Evolutionary conservation across 2,797 vertebrate genomes (phyloP).

Genomic region (Syngnathus acus): DNA sequence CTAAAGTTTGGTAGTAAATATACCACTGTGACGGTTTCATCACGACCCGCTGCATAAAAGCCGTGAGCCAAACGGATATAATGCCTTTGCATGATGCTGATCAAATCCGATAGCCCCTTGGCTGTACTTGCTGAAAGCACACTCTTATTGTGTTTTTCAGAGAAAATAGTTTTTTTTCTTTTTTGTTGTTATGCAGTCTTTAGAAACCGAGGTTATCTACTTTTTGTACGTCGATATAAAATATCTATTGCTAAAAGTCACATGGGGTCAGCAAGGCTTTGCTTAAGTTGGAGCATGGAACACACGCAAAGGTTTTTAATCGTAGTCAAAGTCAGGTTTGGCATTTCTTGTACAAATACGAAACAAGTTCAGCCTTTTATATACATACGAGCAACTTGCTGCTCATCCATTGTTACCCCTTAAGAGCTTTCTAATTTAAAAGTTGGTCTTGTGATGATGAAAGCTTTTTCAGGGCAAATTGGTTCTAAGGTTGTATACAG

Average conservation of each 20-base stretch:
- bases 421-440: constrained; percentile 16
- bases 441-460: constrained; percentile 2
- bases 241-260: constrained; percentile 6
- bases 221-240: background rate
- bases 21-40: background rate
- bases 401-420: constrained; percentile 2
- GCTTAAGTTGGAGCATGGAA: constrained; percentile 7
- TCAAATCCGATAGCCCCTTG: constrained; percentile 23
- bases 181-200: constrained; percentile 15
- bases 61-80: constrained; percentile 10
- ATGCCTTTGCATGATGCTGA: constrained; percentile 28
- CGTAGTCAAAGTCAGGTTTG: constrained; percentile 17
- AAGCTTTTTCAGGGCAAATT: constrained; percentile 13
- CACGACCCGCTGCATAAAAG: background rate
- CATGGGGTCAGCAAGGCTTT: background rate
- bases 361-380: background rate
- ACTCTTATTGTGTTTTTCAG: background rate
- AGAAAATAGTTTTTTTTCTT: constrained; percentile 12
- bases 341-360: background rate
- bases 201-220: constrained; percentile 26
- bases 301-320: constrained; percentile 5
- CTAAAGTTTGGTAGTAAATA: background rate
- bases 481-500: constrained; percentile 13
- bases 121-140: constrained; percentile 37
- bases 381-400: background rate